Evolutionary conservation across 2,113 vertebrate genomes (phyloP).

Genomic region (Stomatorhinus ivindoensis): DNA sequence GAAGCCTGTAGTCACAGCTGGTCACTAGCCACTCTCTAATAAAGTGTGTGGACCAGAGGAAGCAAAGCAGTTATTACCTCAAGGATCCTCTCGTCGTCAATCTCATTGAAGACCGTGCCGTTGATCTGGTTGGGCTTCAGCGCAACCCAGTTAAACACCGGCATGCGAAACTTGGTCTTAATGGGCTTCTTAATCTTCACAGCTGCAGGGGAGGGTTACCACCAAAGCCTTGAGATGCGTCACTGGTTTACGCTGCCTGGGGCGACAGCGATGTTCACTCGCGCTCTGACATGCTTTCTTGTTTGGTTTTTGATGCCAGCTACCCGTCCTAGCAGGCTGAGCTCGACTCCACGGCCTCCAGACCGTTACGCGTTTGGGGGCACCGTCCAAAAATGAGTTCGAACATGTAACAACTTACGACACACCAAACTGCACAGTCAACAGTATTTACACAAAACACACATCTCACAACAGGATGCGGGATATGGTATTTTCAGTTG

Average conservation of each 20-base stretch:
- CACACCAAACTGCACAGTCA: not conserved
- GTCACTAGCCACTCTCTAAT: not conserved
- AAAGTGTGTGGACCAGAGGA: not conserved
- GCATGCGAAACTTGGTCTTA: slow-evolving; percentile 98
- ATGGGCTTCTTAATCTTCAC: slow-evolving; percentile 99
- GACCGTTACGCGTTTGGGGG: not conserved
- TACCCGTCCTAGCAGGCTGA: not conserved
- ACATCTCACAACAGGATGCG: not conserved
- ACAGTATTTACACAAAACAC: not conserved
- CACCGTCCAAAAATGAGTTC: slow-evolving; percentile 31
- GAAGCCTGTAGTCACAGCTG: not conserved
- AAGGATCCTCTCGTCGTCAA: slow-evolving; percentile 88
- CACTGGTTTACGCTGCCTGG: not conserved
- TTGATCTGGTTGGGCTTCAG: slow-evolving; percentile 98
- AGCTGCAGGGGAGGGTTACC: slow-evolving; percentile 53
- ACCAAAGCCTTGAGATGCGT: not conserved
- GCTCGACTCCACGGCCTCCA: not conserved
- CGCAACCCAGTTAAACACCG: slow-evolving; percentile 96
- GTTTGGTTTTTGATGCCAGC: not conserved
- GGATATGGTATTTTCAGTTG: slow-evolving; percentile 16
- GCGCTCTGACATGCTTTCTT: not conserved
- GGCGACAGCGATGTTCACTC: not conserved
- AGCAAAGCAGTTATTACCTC: slow-evolving; percentile 61
- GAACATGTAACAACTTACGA: slow-evolving; percentile 40
- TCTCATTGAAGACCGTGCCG: slow-evolving; percentile 94